Evolutionary conservation across 2,113 vertebrate species (phyloP).

Genomic region (Gymnogyps californianus): DNA sequence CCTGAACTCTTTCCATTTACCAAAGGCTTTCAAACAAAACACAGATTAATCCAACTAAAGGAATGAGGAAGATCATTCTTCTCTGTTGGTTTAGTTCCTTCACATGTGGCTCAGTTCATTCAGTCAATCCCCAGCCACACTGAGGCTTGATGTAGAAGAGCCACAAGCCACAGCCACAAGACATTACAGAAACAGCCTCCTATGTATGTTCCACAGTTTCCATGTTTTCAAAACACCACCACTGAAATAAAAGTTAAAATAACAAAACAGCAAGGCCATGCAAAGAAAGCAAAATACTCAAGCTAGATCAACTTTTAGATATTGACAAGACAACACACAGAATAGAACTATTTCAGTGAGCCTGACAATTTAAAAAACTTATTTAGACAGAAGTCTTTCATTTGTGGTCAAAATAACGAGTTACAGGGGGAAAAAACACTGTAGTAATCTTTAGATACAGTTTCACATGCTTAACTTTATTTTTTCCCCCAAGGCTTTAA

Average conservation of each 20-base stretch:
- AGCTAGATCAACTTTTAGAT: neutral
- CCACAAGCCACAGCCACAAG: neutral
- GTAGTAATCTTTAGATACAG: neutral
- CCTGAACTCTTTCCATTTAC: neutral
- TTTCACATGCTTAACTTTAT: neutral
- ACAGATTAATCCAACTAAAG: neutral
- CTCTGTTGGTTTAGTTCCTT: neutral
- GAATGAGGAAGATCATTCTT: neutral
- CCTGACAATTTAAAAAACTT: neutral
- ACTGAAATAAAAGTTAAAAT: neutral
- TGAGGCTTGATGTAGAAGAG: fast-evolving
- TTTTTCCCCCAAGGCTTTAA: neutral
- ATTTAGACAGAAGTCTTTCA: neutral
- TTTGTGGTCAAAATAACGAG: neutral
- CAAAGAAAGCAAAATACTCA: neutral
- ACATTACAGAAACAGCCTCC: neutral
- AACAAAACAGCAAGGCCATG: neutral
- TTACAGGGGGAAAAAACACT: neutral
- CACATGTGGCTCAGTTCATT: neutral
- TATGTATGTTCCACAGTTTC: neutral
- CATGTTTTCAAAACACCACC: neutral
- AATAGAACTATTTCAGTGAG: neutral
- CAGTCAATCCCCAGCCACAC: neutral
- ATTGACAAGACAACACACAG: neutral
- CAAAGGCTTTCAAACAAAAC: neutral